These are phyloP conservation scores for Oncorhynchus gorbuscha DNA, from an alignment of 2,113 vertebrate genomes.

Conservation along the genomic window DNA sequence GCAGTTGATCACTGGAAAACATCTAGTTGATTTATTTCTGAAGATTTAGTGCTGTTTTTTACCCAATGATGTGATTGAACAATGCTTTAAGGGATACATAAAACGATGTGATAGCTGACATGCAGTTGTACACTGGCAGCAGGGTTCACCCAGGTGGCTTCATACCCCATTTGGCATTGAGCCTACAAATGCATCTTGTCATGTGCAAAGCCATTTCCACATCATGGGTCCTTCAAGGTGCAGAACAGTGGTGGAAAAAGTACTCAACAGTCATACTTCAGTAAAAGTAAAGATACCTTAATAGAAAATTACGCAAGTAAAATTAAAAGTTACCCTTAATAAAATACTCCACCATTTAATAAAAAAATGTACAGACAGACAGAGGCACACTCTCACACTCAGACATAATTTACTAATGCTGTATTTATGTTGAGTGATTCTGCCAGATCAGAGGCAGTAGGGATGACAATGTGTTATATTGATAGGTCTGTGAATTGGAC, in stretches of 20 bases:
- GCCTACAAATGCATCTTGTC: neutral
- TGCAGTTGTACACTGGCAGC: neutral
- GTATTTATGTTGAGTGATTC: too few species aligned
- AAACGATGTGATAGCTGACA: neutral
- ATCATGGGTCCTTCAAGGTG: too few species aligned
- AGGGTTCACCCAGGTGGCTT: neutral
- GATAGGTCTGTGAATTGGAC: too few species aligned
- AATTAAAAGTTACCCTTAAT: too few species aligned
- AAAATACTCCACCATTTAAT: too few species aligned
- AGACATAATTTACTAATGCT: too few species aligned
- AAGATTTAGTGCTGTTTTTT: neutral
- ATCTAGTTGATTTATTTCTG: neutral
- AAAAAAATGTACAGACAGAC: too few species aligned
- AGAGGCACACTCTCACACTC: too few species aligned
- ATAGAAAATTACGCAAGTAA: too few species aligned
- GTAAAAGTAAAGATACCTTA: too few species aligned
- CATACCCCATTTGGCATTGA: neutral
- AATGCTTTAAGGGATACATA: neutral
- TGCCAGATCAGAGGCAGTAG: too few species aligned
- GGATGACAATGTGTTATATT: too few species aligned
- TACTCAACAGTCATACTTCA: neutral
- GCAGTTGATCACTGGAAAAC: neutral
- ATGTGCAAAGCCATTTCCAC: neutral
- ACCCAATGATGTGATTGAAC: neutral
- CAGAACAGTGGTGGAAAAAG: neutral